phyloP scores from a whole-genome alignment of 2,797 vertebrate genomes.

The Triplophysa yarkandensis region DNA sequence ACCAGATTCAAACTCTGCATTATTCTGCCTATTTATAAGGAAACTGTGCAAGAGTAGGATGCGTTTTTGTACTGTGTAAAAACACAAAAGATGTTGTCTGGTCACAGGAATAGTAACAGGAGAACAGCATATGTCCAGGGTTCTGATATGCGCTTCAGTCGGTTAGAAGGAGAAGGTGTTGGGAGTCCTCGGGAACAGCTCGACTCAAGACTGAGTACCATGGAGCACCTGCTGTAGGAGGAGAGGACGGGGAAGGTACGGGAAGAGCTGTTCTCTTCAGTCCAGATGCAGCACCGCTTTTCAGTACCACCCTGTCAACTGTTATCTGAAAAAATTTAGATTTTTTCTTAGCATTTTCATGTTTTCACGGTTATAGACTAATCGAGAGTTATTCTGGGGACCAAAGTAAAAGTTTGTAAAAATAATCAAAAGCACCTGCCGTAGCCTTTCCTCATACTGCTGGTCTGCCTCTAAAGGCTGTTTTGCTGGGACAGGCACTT shows the following conservation, averaged over 20 bases:
- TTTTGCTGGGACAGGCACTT: conserved; percentile 56
- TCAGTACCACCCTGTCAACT: conserved; percentile 47
- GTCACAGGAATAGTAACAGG: conserved; percentile 4
- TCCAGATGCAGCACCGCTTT: neutral
- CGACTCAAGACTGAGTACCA: conserved; percentile 52
- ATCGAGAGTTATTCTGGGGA: too few species aligned
- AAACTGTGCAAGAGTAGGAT: neutral
- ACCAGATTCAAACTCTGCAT: neutral
- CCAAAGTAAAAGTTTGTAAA: too few species aligned
- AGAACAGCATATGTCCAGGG: neutral
- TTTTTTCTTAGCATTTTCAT: too few species aligned
- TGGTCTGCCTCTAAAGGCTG: conserved; percentile 61
- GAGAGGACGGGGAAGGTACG: conserved; percentile 47
- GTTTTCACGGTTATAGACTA: too few species aligned
- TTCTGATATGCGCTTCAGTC: conserved; percentile 45
- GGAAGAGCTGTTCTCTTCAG: conserved; percentile 27
- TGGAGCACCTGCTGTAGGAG: conserved; percentile 37
- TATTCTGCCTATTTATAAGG: neutral
- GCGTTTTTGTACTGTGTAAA: neutral
- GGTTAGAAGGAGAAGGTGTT: conserved; percentile 57
- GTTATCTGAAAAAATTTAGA: conserved; percentile 53
- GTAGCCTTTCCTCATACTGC: conserved; percentile 62
- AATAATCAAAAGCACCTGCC: conserved; percentile 58
- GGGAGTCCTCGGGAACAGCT: conserved; percentile 52
- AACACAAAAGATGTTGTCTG: neutral